Conservation (phyloP, 2,797 vertebrate species). For the Hoplostethus atlanticus region DNA sequence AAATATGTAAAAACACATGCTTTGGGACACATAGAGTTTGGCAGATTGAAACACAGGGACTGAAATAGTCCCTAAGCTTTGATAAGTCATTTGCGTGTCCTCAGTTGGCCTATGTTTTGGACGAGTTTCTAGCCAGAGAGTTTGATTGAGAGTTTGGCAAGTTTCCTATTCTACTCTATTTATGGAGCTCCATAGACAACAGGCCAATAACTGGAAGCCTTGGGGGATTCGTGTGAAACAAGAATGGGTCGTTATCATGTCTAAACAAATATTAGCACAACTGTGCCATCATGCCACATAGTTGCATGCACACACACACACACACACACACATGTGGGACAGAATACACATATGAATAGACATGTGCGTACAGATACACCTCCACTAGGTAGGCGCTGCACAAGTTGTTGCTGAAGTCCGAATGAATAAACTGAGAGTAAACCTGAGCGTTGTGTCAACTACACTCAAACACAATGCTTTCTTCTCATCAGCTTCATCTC, state of each 20-base stretch:
- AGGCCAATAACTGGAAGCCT: conserved; percentile 75
- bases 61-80: conserved; percentile 62
- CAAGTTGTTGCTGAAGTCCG: conserved; percentile 13
- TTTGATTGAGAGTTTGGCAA: conserved; percentile 79
- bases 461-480: conserved; percentile 7
- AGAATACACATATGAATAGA: conserved; percentile 4
- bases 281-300: conserved; percentile 18
- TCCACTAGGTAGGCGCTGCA: background rate
- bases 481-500: conserved; percentile 13
- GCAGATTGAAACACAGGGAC: conserved; percentile 43
- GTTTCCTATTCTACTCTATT: conserved; percentile 73
- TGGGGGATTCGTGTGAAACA: conserved; percentile 70
- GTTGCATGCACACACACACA: background rate
- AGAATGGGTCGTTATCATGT: conserved; percentile 69
- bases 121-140: conserved; percentile 69
- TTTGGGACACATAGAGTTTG: conserved; percentile 13
- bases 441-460: background rate
- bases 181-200: conserved; percentile 70
- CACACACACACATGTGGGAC: background rate
- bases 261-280: conserved; percentile 65
- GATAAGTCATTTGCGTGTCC: conserved; percentile 70
- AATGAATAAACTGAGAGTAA: conserved; percentile 16
- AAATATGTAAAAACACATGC: conserved; percentile 30
- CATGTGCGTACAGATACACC: conserved; percentile 21
- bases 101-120: conserved; percentile 65